Evolutionary conservation across 2,888 invertebrate genomes (phyloP), one percentile per base, ranked within the genome.

Genomic region (Dione vanillae): DNA sequence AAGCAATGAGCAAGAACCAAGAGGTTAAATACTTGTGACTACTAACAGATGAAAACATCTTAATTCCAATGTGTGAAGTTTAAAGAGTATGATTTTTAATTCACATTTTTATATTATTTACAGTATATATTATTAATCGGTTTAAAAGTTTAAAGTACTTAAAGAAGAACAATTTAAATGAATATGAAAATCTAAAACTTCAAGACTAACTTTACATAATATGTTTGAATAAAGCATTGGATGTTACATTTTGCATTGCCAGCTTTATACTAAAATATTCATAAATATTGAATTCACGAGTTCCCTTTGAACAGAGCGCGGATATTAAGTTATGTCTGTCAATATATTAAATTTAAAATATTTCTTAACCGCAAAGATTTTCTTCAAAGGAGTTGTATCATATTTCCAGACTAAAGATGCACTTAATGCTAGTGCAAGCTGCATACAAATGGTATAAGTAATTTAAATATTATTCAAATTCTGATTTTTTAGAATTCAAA

Each of bases 331-430:
- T 43, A 56, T 64, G 45, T 40, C 65, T 41, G 69, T 64, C 58
- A 69, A 69, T 70, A 70, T 49, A 64, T 62, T 72, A 62, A 52
- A 67, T 67, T 64, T 73, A 70, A 70, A 65, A 73, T 68, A 67
- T 73, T 73, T 70, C 49, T 65, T 65, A 65, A 67, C 52, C 61
- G 51, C 70, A 52, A 49, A 68, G 61, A 65, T 65, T 65, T 43
- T 54, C 56, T 73, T 68, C 67, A 64, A 73, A 70, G 70, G 67
- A 59, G 45, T 69, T 58, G 69, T 51, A 43, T 70, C 70, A 65
- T 70, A 58, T 73, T 65, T 70, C n/a, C 67, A 54, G 40, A 69
- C 59, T 47, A 70, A 64, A 73, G 59, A 73, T 62, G 52, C 67
- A 66, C 67, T 72, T 67, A 65, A 65, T 35, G 19, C 52, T 47